Conservation (phyloP, 2,113 vertebrate genomes). For the Edolisoma coerulescens region DNA sequence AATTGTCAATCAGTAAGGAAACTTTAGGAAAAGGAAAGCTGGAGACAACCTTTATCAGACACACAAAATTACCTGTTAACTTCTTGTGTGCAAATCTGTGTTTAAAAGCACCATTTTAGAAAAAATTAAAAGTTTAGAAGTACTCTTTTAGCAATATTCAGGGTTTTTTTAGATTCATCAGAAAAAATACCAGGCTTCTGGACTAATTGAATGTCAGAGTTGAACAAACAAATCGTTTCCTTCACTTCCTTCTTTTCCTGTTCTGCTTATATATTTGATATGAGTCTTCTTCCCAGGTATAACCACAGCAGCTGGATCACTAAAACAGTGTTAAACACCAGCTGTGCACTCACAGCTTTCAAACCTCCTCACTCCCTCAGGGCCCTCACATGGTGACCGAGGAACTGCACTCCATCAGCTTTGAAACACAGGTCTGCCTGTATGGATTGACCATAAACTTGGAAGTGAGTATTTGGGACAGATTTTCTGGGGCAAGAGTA, state of each 20-base stretch:
- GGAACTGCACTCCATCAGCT: constrained; percentile 92
- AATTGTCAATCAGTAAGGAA: not conserved
- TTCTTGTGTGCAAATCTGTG: not conserved
- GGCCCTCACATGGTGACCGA: constrained; percentile 92
- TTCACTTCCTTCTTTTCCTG: not conserved
- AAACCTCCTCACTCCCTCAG: constrained; percentile 58
- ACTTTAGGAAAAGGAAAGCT: not conserved
- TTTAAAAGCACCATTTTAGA: not conserved
- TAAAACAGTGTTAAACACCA: not conserved
- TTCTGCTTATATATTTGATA: not conserved
- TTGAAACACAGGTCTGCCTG: constrained; percentile 90
- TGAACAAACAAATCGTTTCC: not conserved
- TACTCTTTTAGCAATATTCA: not conserved
- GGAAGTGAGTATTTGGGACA: constrained; percentile 74
- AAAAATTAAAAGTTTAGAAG: not conserved
- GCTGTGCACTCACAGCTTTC: not conserved
- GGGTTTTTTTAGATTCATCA: not conserved
- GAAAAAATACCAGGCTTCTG: too few relatives aligned
- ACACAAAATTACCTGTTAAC: not conserved
- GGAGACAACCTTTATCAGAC: not conserved
- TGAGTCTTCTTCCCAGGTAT: not conserved
- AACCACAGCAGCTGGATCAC: not conserved
- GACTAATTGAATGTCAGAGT: not conserved
- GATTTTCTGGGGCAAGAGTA: not conserved
- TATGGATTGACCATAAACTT: constrained; percentile 90